Evolutionary conservation across 1,140 invertebrate species (phyloP), one percentile per base, ranked within the genome.

Genomic region (Ceratosolen fusciceps): DNA sequence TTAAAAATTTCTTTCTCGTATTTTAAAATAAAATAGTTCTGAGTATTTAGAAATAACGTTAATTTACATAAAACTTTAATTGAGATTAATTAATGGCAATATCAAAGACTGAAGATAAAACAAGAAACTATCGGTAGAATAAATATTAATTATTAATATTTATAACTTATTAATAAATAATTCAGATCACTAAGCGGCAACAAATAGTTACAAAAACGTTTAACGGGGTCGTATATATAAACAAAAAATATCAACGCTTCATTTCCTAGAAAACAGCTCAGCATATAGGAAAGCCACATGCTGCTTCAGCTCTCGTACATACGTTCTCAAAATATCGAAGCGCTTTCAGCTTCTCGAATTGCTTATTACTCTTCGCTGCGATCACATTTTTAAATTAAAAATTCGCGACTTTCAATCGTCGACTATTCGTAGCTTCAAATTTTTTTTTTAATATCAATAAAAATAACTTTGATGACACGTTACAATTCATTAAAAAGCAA

Each of bases 321-420:
- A 37, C 43, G 43, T 67, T 75, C 74, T 76, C 60, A 52, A 76
- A 76, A 76, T 76, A 76, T 76, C 74, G 47, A 76, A n/a, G n/a
- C 60, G 37, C 24, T 26, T 9, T 67, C n/a, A 8, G 39, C 60
- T 76, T 52, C 60, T 76, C 47, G 43, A 68, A 76, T 76, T 68
- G 74, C 47, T 14, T 54, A 3, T 56, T 26, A 8, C 26, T 26
- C 29, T 67, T 9, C 14, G 19, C 49, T 62, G 39, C 29, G 34
- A 5, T 74, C 34, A 58, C 10, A 16, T 43, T 26, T 62, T 34
- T 34, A 12, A 34, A 1, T 62, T 34, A 16, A 62, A n/a, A 31
- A 62, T 34, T 62, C 58, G 21, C 31, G 31, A 34, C 31, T 62
- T 19, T 62, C 34, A 62, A 62, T 19, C 14, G 43, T 9, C n/a